These are phyloP conservation scores for Leucania comma DNA, from an alignment of 2,888 invertebrate species.

Conservation along the genomic window DNA sequence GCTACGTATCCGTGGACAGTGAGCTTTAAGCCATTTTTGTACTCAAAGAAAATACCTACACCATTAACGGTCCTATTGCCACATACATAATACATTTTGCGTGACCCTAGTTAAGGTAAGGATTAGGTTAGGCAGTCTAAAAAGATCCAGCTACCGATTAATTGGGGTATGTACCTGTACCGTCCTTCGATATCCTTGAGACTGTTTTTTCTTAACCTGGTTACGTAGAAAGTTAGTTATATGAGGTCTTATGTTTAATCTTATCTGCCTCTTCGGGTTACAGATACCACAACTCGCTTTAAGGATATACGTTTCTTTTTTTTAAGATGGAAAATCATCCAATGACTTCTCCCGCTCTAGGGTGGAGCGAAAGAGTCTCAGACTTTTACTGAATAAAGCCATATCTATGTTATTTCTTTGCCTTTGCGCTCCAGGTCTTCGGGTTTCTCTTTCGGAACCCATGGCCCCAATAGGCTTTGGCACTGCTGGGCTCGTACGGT, in stretches of 20 bases:
- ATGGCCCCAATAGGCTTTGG: too few relatives aligned
- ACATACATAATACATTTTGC: background rate
- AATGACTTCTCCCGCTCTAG: too few relatives aligned
- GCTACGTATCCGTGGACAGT: too few relatives aligned
- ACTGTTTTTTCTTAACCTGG: background rate
- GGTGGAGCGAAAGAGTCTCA: too few relatives aligned
- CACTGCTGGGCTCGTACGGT: too few relatives aligned
- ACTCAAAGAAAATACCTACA: background rate
- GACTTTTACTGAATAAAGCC: too few relatives aligned
- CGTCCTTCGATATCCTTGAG: conserved; percentile 6
- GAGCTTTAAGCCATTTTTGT: background rate
- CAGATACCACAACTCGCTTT: too few relatives aligned
- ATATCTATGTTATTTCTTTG: too few relatives aligned
- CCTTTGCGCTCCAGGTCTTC: too few relatives aligned
- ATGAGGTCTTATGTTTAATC: background rate
- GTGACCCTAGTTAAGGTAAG: conserved; percentile 4
- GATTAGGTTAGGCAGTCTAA: conserved; percentile 16
- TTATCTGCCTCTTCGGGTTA: background rate
- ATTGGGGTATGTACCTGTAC: conserved; percentile 13
- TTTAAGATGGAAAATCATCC: too few relatives aligned
- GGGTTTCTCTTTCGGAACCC: too few relatives aligned
- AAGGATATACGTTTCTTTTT: too few relatives aligned
- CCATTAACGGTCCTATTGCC: background rate
- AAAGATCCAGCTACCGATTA: conserved; percentile 27
- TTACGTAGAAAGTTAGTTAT: background rate